Conservation (phyloP, 1,140 invertebrate species). For the Lanistes nyassanus region DNA sequence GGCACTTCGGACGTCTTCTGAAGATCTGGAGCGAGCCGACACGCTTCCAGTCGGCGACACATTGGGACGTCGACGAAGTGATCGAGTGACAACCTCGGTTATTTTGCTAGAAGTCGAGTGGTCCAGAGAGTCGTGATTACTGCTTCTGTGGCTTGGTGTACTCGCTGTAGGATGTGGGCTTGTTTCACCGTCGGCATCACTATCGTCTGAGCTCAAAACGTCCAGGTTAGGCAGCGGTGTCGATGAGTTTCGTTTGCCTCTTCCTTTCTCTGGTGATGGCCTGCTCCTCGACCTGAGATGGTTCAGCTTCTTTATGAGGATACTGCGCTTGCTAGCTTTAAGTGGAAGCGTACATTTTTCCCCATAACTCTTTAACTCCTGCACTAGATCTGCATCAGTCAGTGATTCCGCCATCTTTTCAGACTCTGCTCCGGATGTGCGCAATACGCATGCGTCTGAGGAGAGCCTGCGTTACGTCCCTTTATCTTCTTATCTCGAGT, state of each 20-base stretch:
- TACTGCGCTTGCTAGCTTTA: slow-evolving; percentile 49
- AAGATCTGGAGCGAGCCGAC: not conserved
- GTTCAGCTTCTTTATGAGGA: slow-evolving; percentile 60
- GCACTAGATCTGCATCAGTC: slow-evolving; percentile 49
- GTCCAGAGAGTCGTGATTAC: not conserved
- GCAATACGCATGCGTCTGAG: slow-evolving; percentile 12
- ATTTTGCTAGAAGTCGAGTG: slow-evolving; percentile 12
- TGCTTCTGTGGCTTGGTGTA: too few relatives aligned
- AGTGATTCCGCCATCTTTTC: slow-evolving; percentile 32
- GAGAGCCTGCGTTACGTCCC: slow-evolving; percentile 8
- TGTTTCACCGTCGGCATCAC: slow-evolving; percentile 21
- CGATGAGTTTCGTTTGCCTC: slow-evolving; percentile 14
- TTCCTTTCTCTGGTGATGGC: slow-evolving; percentile 22
- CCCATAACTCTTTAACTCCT: slow-evolving; percentile 51
- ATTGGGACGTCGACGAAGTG: slow-evolving; percentile 17
- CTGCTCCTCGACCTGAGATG: slow-evolving; percentile 49
- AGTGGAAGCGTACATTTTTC: slow-evolving; percentile 56
- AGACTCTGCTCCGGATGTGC: slow-evolving; percentile 16
- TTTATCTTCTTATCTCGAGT: too few relatives aligned
- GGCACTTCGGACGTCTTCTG: not conserved
- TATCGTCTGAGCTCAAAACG: slow-evolving; percentile 28
- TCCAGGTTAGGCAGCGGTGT: slow-evolving; percentile 4
- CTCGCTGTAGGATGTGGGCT: too few relatives aligned
- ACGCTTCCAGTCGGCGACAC: not conserved
- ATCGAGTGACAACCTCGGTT: slow-evolving; percentile 16